phyloP scores from a whole-genome alignment of 1,140 invertebrate genomes.

The Pseudomyrmex gracilis region DNA sequence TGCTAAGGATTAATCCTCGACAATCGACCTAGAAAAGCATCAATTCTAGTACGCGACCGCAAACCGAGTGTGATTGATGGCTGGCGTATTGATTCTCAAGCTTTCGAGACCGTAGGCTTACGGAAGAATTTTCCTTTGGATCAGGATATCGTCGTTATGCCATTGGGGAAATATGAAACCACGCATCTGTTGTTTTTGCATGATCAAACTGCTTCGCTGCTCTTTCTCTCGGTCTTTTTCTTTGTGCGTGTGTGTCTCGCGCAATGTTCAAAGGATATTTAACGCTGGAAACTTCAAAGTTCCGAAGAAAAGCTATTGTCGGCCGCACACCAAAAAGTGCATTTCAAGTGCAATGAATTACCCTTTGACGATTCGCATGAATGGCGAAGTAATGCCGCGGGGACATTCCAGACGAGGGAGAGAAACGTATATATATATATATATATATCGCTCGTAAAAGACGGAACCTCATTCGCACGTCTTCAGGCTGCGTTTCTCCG shows the following conservation, averaged over 20 bases:
- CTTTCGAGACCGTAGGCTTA: neutral
- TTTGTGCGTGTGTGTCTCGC: neutral
- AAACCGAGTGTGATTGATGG: slow-evolving; percentile 36
- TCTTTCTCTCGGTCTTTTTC: neutral
- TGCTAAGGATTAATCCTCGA: neutral
- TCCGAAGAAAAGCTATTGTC: slow-evolving; percentile 27
- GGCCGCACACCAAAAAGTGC: slow-evolving; percentile 31
- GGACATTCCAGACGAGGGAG: slow-evolving; percentile 9
- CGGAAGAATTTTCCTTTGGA: slow-evolving; percentile 21
- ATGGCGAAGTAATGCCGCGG: slow-evolving; percentile 38
- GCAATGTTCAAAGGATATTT: neutral
- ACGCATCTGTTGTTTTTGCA: slow-evolving; percentile 6
- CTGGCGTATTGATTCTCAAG: slow-evolving; percentile 14
- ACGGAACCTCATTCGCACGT: slow-evolving; percentile 51
- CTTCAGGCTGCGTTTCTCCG: slow-evolving; percentile 4
- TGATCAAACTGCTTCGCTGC: neutral
- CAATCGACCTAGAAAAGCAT: slow-evolving; percentile 5
- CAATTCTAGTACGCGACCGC: neutral
- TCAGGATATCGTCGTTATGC: neutral
- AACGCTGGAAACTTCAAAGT: slow-evolving; percentile 4
- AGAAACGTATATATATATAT: slow-evolving; percentile 28
- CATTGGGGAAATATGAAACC: neutral
- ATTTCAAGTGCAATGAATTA: slow-evolving; percentile 54
- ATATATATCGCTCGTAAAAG: slow-evolving; percentile 43
- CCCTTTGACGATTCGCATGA: slow-evolving; percentile 46